These are phyloP conservation scores for Heliconius charithonia DNA, from an alignment of 2,888 invertebrate genomes.

Conservation along the genomic window DNA sequence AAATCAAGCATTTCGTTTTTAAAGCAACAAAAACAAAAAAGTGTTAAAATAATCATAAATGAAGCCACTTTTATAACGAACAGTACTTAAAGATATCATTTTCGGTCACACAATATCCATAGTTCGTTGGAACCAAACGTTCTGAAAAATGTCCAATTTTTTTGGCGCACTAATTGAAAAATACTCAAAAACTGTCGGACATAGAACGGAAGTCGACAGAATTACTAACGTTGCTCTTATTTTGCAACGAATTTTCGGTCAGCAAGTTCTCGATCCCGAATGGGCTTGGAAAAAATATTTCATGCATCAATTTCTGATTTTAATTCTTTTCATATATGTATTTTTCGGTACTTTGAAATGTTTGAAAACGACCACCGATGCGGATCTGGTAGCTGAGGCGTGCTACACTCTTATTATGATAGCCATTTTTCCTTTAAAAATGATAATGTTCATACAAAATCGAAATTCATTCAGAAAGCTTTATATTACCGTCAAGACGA, in stretches of 20 bases:
- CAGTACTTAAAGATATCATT: conserved; percentile 26
- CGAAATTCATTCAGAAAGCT: conserved; percentile 55
- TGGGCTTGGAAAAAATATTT: conserved; percentile 62
- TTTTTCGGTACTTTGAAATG: conserved; percentile 62
- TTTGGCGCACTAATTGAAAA: conserved; percentile 48
- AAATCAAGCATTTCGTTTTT: too few species aligned
- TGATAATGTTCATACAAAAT: conserved; percentile 54
- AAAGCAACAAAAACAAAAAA: too few species aligned
- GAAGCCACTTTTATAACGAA: conserved; percentile 13
- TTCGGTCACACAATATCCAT: conserved; percentile 28
- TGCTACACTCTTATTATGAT: conserved; percentile 61
- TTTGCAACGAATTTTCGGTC: conserved; percentile 60
- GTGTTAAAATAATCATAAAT: neutral
- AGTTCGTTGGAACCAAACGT: conserved; percentile 20
- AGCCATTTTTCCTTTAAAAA: conserved; percentile 55
- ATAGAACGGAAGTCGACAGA: conserved; percentile 59
- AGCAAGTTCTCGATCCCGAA: conserved; percentile 64
- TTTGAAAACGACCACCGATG: conserved; percentile 53
- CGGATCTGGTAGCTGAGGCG: conserved; percentile 59
- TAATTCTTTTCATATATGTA: conserved; percentile 59
- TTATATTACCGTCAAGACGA: conserved; percentile 60
- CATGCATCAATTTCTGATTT: conserved; percentile 53
- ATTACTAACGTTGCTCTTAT: conserved; percentile 55
- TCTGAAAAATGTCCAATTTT: conserved; percentile 39
- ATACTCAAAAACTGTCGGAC: conserved; percentile 60